A percentile compares a stretch with the other conserved stretches of the same genome.
These are phyloP conservation scores for Raja brachyura DNA, from an alignment of 2,113 vertebrate species.

Conservation along the genomic window DNA sequence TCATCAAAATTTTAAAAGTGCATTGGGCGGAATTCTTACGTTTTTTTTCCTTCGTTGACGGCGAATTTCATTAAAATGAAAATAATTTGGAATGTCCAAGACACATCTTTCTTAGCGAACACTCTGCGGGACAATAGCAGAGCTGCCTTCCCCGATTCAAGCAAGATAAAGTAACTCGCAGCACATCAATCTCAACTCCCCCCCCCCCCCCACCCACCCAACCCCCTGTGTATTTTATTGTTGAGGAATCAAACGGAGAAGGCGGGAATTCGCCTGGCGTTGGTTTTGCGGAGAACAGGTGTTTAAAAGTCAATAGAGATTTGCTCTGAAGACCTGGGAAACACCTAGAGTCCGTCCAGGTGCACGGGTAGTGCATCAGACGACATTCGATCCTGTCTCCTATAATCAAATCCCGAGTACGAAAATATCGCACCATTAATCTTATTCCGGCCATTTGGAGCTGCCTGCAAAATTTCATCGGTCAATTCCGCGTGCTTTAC, in stretches of 20 bases:
- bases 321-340: background rate
- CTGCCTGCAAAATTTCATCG: too few species aligned
- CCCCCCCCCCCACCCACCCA: background rate
- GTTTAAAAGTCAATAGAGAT: background rate
- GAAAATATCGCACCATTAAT: background rate
- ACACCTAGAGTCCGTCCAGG: background rate
- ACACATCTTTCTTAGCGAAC: background rate
- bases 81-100: background rate
- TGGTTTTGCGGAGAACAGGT: background rate
- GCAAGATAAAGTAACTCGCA: conserved; percentile 9
- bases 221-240: background rate
- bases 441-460: background rate
- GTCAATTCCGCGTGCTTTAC: too few species aligned
- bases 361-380: background rate
- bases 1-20: background rate
- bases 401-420: background rate
- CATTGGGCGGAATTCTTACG: background rate
- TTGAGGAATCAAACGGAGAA: background rate
- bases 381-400: background rate
- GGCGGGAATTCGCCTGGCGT: conserved; percentile 9
- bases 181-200: background rate
- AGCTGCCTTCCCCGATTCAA: background rate
- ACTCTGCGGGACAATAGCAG: background rate
- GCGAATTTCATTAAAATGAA: background rate
- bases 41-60: background rate